Evolutionary conservation across 1,140 invertebrate genomes (phyloP).

Genomic region (Hesperophylax magnus): DNA sequence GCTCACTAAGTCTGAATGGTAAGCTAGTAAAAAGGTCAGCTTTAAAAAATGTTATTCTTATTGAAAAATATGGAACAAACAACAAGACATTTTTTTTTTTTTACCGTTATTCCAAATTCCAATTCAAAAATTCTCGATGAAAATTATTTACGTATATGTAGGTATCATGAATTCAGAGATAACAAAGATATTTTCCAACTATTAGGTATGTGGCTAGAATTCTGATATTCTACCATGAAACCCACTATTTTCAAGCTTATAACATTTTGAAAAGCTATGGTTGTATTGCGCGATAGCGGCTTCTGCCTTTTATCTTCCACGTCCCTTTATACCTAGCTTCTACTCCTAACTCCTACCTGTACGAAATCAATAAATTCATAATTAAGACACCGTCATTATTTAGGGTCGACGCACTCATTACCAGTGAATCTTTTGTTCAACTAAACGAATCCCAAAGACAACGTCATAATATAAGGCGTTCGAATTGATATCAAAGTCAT

Average conservation of each 20-base stretch:
- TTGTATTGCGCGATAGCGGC: neutral
- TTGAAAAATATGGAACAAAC: no score
- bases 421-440: slow-evolving; percentile 44
- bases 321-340: no score
- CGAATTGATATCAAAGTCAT: no score
- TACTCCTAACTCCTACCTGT: neutral
- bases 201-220: neutral
- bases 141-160: no score
- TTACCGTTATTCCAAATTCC: no score
- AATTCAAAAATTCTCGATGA: no score
- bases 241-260: neutral
- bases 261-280: neutral
- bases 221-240: neutral
- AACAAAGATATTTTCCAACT: no score
- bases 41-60: no score
- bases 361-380: slow-evolving; percentile 53
- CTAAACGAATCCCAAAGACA: neutral
- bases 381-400: slow-evolving; percentile 52
- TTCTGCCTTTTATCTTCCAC: slow-evolving; percentile 44
- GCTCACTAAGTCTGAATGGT: no score
- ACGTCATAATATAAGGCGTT: neutral
- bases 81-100: no score
- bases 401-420: slow-evolving; percentile 30
- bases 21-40: no score
- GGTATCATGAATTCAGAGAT: no score